Conservation (phyloP, 2,797 vertebrate genomes). For the Lepus townsendii region DNA sequence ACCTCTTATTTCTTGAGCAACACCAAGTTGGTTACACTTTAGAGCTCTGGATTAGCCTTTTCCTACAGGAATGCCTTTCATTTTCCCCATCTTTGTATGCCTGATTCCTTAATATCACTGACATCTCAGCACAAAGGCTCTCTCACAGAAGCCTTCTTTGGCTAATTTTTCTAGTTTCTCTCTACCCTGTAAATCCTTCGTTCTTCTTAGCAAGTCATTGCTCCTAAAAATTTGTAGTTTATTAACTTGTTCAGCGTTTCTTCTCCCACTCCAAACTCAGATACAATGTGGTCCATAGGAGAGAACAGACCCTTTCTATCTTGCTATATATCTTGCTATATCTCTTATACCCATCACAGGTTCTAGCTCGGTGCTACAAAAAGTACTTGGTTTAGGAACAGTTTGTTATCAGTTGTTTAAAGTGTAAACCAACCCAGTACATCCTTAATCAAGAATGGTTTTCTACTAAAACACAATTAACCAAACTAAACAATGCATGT, state of each 20-base stretch:
- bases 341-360: neutral
- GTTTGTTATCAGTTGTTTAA: neutral
- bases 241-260: neutral
- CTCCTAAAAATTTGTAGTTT: neutral
- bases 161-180: neutral
- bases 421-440: neutral
- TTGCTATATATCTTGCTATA: neutral
- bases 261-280: neutral
- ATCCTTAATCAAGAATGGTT: neutral
- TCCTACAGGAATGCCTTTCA: neutral
- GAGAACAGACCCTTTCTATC: neutral
- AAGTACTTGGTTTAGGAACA: neutral
- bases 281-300: neutral
- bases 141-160: neutral
- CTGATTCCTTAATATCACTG: neutral
- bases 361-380: neutral
- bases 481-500: neutral
- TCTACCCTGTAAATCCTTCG: neutral
- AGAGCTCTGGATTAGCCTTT: neutral
- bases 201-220: conserved; percentile 15
- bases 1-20: neutral
- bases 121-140: neutral
- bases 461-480: neutral
- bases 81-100: neutral
- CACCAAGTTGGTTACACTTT: neutral